Conservation (phyloP, 2,113 vertebrate genomes). For the Egretta garzetta region DNA sequence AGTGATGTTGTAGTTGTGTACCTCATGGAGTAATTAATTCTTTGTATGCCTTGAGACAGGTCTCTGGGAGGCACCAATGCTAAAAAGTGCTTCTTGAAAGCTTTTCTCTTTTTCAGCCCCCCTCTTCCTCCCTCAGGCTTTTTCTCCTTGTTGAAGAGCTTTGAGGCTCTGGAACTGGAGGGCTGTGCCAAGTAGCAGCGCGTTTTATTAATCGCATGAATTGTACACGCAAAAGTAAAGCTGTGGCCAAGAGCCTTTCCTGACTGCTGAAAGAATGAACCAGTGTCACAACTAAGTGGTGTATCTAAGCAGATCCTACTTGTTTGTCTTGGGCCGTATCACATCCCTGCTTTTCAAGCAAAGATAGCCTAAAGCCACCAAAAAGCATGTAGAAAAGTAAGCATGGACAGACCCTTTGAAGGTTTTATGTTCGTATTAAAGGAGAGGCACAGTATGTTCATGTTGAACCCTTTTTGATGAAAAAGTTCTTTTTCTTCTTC, state of each 20-base stretch:
- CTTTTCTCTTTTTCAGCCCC: background rate
- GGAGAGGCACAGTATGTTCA: background rate
- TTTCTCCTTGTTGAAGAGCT: background rate
- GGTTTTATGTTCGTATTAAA: background rate
- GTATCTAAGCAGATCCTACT: background rate
- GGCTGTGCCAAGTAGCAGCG: background rate
- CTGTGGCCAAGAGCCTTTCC: background rate
- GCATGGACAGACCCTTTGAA: background rate
- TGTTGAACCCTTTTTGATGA: background rate
- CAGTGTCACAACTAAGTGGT: background rate
- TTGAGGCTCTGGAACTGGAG: background rate
- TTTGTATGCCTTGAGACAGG: background rate
- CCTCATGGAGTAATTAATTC: slow-evolving; percentile 32
- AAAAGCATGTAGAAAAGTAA: background rate
- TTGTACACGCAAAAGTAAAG: background rate
- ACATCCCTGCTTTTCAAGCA: background rate
- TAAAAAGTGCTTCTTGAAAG: background rate
- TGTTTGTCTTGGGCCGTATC: background rate
- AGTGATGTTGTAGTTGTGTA: slow-evolving; percentile 22
- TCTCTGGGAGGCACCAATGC: background rate
- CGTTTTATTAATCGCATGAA: rapidly evolving
- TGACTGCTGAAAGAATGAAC: background rate
- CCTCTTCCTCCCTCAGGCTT: rapidly evolving
- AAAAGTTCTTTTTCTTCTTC: background rate
- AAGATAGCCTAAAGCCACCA: background rate